Evolutionary conservation across 2,797 vertebrate genomes (phyloP).

Genomic region (Amazona ochrocephala): DNA sequence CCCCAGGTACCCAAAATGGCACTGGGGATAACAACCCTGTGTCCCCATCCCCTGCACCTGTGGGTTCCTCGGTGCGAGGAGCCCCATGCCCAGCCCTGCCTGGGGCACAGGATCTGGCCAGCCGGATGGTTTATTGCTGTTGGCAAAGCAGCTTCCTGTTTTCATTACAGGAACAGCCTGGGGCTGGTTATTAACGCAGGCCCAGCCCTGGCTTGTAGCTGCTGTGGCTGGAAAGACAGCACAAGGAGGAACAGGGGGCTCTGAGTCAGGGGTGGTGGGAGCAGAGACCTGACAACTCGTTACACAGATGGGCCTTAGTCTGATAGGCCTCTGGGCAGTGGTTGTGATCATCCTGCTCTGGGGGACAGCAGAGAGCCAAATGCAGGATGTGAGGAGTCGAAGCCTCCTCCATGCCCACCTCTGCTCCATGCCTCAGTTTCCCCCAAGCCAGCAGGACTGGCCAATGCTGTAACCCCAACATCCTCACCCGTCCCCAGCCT

Average conservation of each 20-base stretch:
- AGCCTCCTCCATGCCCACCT: accelerated
- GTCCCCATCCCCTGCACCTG: accelerated
- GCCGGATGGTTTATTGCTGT: not conserved
- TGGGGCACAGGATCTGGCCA: not conserved
- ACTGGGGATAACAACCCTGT: not conserved
- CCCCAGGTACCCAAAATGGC: accelerated
- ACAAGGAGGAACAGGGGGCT: not conserved
- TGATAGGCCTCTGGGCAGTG: no score
- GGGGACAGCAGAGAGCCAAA: not conserved
- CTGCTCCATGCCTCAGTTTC: not conserved
- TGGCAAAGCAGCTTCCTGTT: not conserved
- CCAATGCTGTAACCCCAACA: not conserved
- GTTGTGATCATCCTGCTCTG: not conserved
- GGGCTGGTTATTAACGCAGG: not conserved
- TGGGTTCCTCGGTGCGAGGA: accelerated
- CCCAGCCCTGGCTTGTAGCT: not conserved
- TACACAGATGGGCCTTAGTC: not conserved
- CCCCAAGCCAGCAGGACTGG: not conserved
- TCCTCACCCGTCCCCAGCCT: not conserved
- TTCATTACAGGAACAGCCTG: not conserved
- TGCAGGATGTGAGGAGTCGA: accelerated
- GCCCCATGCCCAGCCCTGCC: not conserved
- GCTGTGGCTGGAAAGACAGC: not conserved
- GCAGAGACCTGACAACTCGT: not conserved
- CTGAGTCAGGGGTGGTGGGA: not conserved